Percentiles rank a stretch among this genome's conserved stretches.
Evolutionary conservation across 2,888 invertebrate species (phyloP).

Genomic region (Eupsilia transversa): DNA sequence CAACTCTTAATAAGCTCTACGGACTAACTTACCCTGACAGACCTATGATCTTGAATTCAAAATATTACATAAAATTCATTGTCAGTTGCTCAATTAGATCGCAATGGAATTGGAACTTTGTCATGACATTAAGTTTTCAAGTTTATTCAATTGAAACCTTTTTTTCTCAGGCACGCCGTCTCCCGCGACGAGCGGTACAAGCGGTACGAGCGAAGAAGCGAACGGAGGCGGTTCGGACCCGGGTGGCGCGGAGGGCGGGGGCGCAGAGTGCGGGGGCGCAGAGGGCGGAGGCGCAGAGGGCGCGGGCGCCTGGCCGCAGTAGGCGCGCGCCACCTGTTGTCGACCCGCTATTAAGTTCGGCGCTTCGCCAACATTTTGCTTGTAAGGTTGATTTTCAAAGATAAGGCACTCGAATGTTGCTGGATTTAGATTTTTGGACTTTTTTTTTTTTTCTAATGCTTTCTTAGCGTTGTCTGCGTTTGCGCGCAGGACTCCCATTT

Average conservation of each 20-base stretch:
- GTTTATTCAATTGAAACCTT: not conserved
- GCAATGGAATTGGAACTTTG: not conserved
- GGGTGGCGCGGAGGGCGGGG: slow-evolving; percentile 54
- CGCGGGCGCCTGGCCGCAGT: slow-evolving; percentile 55
- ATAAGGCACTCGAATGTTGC: slow-evolving; percentile 40
- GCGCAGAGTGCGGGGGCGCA: slow-evolving; percentile 47
- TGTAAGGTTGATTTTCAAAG: slow-evolving; percentile 34
- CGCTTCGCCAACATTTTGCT: slow-evolving; percentile 80
- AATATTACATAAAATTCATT: too few species aligned
- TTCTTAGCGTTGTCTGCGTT: not conserved
- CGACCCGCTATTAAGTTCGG: slow-evolving; percentile 88
- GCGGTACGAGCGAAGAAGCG: slow-evolving; percentile 55
- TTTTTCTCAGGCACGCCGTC: slow-evolving; percentile 75
- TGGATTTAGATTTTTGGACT: not conserved
- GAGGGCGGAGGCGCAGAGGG: slow-evolving; percentile 32
- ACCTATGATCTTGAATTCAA: too few species aligned
- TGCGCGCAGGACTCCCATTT: not conserved
- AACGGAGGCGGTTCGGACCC: slow-evolving; percentile 65
- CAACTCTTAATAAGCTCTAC: too few species aligned
- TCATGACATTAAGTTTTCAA: not conserved
- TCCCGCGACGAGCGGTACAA: slow-evolving; percentile 73
- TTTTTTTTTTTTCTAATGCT: not conserved
- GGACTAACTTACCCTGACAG: too few species aligned
- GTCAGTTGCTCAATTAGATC: not conserved
- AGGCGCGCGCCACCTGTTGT: slow-evolving; percentile 65